Base-by-base conservation (phyloP, 2,888 invertebrate genomes). In the Oxystoma pomonae region DNA sequence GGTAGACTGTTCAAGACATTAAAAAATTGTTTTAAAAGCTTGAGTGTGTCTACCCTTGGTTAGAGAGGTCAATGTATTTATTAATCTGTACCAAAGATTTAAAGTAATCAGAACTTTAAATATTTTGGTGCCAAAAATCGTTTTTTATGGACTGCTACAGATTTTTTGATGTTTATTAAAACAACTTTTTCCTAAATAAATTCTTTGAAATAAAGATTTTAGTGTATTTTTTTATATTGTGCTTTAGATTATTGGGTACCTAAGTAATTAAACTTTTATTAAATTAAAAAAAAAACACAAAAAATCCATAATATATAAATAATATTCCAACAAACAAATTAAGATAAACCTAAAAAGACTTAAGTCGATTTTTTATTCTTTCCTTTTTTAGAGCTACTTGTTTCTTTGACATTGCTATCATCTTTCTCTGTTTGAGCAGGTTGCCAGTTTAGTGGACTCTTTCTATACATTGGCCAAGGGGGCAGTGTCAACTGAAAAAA, bases 401-500 rank as follows among this genome's bases (percentile, higher is more conserved):
- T 63, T 9, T 68, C 69, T 57, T 69, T 70, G 51, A 60, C 67
- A n/a, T 66, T 66, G 50, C 65, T 68, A 16, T 72, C 65, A 55
- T 75, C 75, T 7, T 69, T 69, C 65, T 83, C 82, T 57, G 81
- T 81, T 35, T 35, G 35, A 61, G 85, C 81, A 2, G 90, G 87
- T 76, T 92, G 94, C 97, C 97, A 97, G 67, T 90, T 90, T 2
- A 97, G 81, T 1, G 96, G 90, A 76, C 93, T 92, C 67, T 87
- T 87, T 67, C 96, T 86, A 76, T 94, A 97, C 87, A 96, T 91
- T 0, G 96, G 94, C 96, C 97, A 97, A n/a, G 96, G 96, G 20
- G 96, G 96, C 73, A 97, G 88, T 0, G 95, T 94, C 55, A 96
- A 79, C 89, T 89, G 72, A 74, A 73, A 73, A 59, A 21, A 57